Base-by-base conservation (phyloP, 2,113 vertebrate genomes). In the Saguinus midas region DNA sequence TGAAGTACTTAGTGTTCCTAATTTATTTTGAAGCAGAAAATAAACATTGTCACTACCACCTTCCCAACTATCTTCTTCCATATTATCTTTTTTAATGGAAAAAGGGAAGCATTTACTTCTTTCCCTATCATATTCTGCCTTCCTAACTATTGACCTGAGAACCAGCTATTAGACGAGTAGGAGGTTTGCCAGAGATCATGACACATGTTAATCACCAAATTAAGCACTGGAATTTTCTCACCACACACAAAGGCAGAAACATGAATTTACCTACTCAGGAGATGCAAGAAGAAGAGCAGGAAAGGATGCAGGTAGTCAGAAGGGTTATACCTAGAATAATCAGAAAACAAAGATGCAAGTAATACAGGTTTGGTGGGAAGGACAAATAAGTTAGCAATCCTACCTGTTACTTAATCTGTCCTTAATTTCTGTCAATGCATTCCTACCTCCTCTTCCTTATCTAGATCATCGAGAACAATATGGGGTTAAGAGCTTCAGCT, bases 1-100 rank as follows among this genome's bases (percentile, higher is more conserved):
- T 89, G 17, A 87, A 81, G 5, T 91, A 48, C 48, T 91, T 55
- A 78, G 13, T 86, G n/a, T 61, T 91, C 23, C n/a, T 92, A 58
- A 90, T 32, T 91, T 91, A 32, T 88, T 94, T 79, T 91, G 82
- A 96, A 68, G 9, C 6, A 66, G 40, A 93, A 96, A 78, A 73
- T 80, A 89, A 78, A 82, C 88, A 94, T 27, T 79, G 52, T 76
- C 25, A 40, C 11, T 66, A 14, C 23, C 50, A 16, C 18, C 29
- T 40, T 2, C 88, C 23, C 52, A 5, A 12, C 37, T 78, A 25
- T n/a, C 37, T 83, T 10, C 9, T 17, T 91, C n/a, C 27, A 3
- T 79, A 61, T 78, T 66, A 32, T 50, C 32, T 70, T 84, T 94
- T 95, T 92, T 58, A 87, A 48, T 50, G 48, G 43, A 81, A 76